phyloP scores from a whole-genome alignment of 2,888 invertebrate species.

The Meiosimyza platycephala region DNA sequence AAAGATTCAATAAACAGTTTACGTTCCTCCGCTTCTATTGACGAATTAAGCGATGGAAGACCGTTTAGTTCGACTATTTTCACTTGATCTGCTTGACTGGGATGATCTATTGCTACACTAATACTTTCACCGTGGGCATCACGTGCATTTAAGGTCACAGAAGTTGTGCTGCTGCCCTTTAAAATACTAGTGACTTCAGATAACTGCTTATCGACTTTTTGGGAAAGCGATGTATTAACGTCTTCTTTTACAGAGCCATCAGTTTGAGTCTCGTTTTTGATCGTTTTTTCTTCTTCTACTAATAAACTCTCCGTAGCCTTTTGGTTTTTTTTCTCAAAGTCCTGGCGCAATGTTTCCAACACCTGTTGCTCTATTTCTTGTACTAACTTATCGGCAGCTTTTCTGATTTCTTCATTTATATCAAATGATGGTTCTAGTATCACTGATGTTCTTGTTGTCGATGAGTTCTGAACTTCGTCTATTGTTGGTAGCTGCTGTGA shows the following conservation, averaged over 20 bases:
- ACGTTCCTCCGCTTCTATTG: constrained; percentile 61
- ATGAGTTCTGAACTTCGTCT: constrained; percentile 24
- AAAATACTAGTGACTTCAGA: constrained; percentile 61
- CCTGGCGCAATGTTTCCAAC: constrained; percentile 47
- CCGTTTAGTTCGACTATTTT: constrained; percentile 42
- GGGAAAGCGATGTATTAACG: constrained; percentile 47
- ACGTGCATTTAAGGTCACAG: constrained; percentile 18
- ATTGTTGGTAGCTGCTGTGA: constrained; percentile 11
- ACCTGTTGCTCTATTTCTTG: constrained; percentile 55
- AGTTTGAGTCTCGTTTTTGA: background rate
- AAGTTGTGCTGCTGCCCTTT: constrained; percentile 40
- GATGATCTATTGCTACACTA: constrained; percentile 12
- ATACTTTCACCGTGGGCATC: constrained; percentile 18
- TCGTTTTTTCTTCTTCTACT: constrained; percentile 1
- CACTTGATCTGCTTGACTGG: constrained; percentile 44
- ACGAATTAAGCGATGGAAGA: constrained; percentile 59
- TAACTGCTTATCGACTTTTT: constrained; percentile 58
- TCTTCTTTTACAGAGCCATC: constrained; percentile 38
- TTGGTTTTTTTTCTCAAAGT: background rate
- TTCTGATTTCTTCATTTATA: constrained; percentile 41
- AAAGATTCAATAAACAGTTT: constrained; percentile 63
- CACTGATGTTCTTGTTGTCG: constrained; percentile 38
- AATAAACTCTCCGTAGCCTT: background rate
- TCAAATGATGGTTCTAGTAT: background rate
- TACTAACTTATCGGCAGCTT: constrained; percentile 54